phyloP scores from a whole-genome alignment of 2,797 vertebrate genomes.

The Eurystomus glaucurus region DNA sequence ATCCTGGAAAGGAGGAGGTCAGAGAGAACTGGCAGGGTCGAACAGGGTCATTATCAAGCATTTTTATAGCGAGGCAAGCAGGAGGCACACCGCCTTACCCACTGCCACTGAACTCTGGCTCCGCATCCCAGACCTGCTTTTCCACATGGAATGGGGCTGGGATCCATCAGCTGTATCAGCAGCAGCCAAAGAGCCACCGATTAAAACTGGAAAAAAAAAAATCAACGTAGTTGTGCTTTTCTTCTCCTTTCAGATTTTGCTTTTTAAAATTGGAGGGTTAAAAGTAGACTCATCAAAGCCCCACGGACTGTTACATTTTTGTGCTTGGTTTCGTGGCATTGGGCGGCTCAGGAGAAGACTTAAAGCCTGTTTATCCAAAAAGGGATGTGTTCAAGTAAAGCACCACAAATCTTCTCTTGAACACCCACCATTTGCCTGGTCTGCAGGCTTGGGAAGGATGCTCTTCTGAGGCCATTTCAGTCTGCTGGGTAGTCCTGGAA shows the following conservation, averaged over 20 bases:
- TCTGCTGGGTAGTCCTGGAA: accelerated
- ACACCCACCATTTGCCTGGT: accelerated
- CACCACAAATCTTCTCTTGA: accelerated
- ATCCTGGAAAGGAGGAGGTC: constrained; percentile 89
- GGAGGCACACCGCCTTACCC: neutral
- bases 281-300: neutral
- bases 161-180: neutral
- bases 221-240: neutral
- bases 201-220: neutral
- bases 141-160: accelerated
- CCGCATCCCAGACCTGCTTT: neutral
- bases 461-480: neutral
- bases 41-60: constrained; percentile 83
- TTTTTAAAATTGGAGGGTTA: neutral
- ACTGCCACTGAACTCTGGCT: neutral
- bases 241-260: neutral
- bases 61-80: constrained; percentile 26
- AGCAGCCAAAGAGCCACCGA: neutral
- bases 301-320: accelerated
- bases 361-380: neutral
- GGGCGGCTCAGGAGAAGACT: neutral
- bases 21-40: constrained; percentile 88
- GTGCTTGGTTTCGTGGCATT: neutral
- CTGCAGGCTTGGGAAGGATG: neutral
- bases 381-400: accelerated